Base-by-base conservation (phyloP, 2,113 vertebrate species). In the Pantherophis guttatus region DNA sequence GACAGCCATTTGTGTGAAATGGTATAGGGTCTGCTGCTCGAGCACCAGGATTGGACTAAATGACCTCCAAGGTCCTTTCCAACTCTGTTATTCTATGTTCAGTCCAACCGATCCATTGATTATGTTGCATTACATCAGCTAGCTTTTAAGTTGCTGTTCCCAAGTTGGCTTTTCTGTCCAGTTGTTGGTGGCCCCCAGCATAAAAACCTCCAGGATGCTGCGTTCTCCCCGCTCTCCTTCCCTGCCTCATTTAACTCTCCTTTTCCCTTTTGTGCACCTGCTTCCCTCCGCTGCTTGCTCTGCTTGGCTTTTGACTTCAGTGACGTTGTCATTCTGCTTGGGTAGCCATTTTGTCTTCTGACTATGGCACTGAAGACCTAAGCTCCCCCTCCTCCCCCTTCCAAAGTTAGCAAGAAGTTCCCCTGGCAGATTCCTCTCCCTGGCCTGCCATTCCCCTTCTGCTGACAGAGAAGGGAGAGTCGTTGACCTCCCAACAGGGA, bases 401-500 rank as follows among this genome's bases (percentile, higher is more conserved):
- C 70, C 33, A 81, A 81, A 81, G 24, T 58, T 95, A 93, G 52
- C 39, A 92, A 75, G 54, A n/a, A 55, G 91, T 89, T 87, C 94
- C 95, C 92, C 75, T 95, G 92, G 92, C 0, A 0, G 92, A 91
- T 0, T 0, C 94, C 70, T 94, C n/a, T 55, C 39, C 26, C 21
- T 5, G 2, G 33, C 29, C 19, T 44, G 33, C 88, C 39, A 10
- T 50, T 87, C 48, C 89, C 9, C 50, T 96, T 92, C 93, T 1
- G 50, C 90, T 93, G 90, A 92, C 57, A 91, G 94, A 95, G 95
- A 26, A 62, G 87, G 87, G 96, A 93, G 94, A 97, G 95, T 96
- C 94, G 92, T 93, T 97, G 96, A 97, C 96, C 97, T 97, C 96
- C 91, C 94, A 96, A 95, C 93, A 96, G 97, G 93, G 97, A 97